These are phyloP conservation scores for Orius insidiosus DNA, from an alignment of 1,140 invertebrate species.

Conservation along the genomic window DNA sequence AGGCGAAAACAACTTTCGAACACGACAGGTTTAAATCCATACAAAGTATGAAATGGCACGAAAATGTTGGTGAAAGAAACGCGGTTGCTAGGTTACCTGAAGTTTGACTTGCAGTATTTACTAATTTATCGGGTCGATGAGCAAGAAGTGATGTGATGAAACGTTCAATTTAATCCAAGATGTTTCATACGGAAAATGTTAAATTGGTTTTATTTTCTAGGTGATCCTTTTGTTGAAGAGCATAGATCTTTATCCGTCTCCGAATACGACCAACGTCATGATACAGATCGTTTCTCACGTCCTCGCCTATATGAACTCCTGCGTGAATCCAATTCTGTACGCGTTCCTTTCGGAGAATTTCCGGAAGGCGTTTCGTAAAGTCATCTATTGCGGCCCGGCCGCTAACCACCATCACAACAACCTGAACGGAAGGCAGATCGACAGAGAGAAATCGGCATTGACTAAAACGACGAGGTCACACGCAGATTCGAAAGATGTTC, in stretches of 20 bases:
- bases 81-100: no score
- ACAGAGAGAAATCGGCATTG: constrained; percentile 20
- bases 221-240: constrained; percentile 66
- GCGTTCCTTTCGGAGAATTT: constrained; percentile 80
- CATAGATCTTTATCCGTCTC: constrained; percentile 46
- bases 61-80: no score
- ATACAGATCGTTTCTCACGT: constrained; percentile 73
- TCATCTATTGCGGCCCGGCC: constrained; percentile 32
- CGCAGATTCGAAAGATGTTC: constrained; percentile 18
- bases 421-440: constrained; percentile 18
- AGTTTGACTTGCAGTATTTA: no score
- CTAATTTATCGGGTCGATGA: no score
- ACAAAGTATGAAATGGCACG: no score
- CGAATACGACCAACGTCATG: constrained; percentile 40
- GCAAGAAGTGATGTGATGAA: no score
- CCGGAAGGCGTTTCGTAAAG: constrained; percentile 61
- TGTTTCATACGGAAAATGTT: no score
- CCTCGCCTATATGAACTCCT: constrained; percentile 88
- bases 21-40: no score
- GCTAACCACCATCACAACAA: constrained; percentile 21
- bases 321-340: constrained; percentile 91
- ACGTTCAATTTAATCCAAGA: no score
- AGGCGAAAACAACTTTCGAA: no score
- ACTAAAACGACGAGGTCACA: constrained; percentile 21
- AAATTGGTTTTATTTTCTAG: constrained; percentile 30